phyloP scores from a whole-genome alignment of 1,140 invertebrate species.

The Dreissena rostriformis region DNA sequence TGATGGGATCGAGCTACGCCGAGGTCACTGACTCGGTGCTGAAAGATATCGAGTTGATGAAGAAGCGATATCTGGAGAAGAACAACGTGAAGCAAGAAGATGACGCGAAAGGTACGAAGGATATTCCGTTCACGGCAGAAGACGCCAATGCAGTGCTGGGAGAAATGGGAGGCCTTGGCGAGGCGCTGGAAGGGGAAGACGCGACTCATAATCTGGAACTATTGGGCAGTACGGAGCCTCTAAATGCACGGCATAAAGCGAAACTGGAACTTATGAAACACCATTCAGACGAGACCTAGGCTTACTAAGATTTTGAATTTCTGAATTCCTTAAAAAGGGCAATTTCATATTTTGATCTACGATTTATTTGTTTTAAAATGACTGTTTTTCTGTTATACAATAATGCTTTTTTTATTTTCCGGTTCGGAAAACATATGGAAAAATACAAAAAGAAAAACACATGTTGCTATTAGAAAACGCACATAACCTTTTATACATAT shows the following conservation, averaged over 20 bases:
- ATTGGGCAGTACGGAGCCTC: conserved; percentile 64
- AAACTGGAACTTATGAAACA: conserved; percentile 39
- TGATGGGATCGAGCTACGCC: conserved; percentile 41
- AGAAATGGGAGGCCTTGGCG: not conserved
- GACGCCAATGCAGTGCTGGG: conserved; percentile 29
- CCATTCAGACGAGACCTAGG: not conserved
- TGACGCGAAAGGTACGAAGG: conserved; percentile 12
- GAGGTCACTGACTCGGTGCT: conserved; percentile 59
- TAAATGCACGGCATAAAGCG: conserved; percentile 61
- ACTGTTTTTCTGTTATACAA: too few species aligned
- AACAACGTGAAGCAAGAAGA: conserved; percentile 29
- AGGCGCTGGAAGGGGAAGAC: conserved; percentile 56
- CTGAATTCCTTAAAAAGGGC: too few species aligned
- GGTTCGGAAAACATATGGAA: too few species aligned
- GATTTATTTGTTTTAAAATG: too few species aligned
- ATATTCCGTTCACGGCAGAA: conserved; percentile 48
- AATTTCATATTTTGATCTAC: too few species aligned
- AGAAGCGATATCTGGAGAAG: conserved; percentile 56
- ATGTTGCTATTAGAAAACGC: too few species aligned
- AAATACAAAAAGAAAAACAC: too few species aligned
- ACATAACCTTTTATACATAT: too few species aligned
- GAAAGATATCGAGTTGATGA: conserved; percentile 62
- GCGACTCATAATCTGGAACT: conserved; percentile 63
- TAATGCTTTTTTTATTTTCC: too few species aligned
- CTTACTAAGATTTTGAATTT: not conserved